A percentile compares a stretch with the other conserved stretches of the same genome.
Evolutionary conservation across 2,113 vertebrate genomes (phyloP).

Genomic region (Podarcis muralis): DNA sequence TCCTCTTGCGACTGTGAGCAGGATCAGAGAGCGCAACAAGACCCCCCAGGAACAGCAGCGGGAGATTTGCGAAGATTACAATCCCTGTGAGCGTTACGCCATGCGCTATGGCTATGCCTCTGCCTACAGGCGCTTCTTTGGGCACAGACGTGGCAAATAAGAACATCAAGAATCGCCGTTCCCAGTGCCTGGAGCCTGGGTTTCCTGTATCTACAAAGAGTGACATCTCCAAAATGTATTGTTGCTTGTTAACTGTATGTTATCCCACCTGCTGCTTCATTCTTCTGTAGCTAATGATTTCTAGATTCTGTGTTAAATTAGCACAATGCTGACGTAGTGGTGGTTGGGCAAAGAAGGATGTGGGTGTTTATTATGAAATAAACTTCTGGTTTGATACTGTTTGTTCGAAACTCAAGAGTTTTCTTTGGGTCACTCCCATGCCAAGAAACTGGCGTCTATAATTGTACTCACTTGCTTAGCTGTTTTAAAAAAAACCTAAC

Average conservation of each 20-base stretch:
- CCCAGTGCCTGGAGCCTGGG: conserved; percentile 50
- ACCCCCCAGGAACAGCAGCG: conserved; percentile 76
- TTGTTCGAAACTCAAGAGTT: conserved; percentile 46
- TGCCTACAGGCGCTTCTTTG: conserved; percentile 86
- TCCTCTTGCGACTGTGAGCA: conserved; percentile 32
- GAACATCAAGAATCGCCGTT: neutral
- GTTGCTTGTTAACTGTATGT: conserved; percentile 67
- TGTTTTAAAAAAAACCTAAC: neutral
- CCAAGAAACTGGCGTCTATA: conserved; percentile 9
- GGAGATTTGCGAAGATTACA: conserved; percentile 88
- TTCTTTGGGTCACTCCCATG: conserved; percentile 33
- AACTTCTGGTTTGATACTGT: conserved; percentile 72
- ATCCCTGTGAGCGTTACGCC: conserved; percentile 82
- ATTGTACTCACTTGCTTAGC: neutral
- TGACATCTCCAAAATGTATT: conserved; percentile 62
- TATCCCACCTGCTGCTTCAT: conserved; percentile 56
- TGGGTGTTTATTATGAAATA: conserved; percentile 71
- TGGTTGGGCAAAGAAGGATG: conserved; percentile 52
- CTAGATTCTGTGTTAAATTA: conserved; percentile 50
- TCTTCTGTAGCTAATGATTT: conserved; percentile 51
- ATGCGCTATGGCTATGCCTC: conserved; percentile 73
- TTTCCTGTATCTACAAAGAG: conserved; percentile 35
- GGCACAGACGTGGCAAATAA: conserved; percentile 61
- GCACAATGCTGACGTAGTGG: conserved; percentile 46
- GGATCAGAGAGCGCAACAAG: conserved; percentile 77